Base-by-base conservation (phyloP, 2,797 vertebrate species). In the Sphenopsis melanotis region DNA sequence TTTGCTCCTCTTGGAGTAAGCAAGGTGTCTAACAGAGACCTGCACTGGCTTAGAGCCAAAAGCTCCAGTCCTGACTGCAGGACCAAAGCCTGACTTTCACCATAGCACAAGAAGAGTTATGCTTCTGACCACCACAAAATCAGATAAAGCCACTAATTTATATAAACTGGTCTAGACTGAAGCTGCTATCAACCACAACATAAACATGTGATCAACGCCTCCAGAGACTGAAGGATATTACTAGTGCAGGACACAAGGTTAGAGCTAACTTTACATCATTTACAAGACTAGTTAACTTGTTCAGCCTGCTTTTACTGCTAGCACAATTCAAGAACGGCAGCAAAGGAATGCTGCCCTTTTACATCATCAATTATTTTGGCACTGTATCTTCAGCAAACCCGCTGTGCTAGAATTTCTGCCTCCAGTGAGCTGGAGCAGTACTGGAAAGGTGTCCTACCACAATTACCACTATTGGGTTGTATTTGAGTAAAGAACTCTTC, bases 81-180 rank as follows among this genome's bases (percentile, higher is more conserved):
- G 69, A 61, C 88, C 78, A 59, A 70, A 83, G 82, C 61, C 55
- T 29, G 57, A 50, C 49, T 76, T 66, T 44, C 69, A 49, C 30
- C 0, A 1, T 24, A 72, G 60, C 12, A 12, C 27, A 23, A 44
- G 15, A 41, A 63, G 83, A 92, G 68, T 65, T 92, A 46, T 2
- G 32, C 55, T 68, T 46, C 18, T 57, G 88, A 74, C 63, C 14
- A 7, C 74, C 34, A 5, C 74, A 78, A 80, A 83, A 95, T 87
- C 79, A 93, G 91, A 83, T 87, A 94, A 87, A 78, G 81, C 56
- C 83, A 44, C 64, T 64, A 6, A 83, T 87, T 90, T 61, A 69
- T 64, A 84, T 29, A 44, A 93, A 93, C 87, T 32, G 41, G 37
- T 16, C 64, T 32, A 27, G 49, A 89, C 1, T 53, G 87, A 66